Conservation (phyloP, 2,113 vertebrate genomes). For the Larimichthys polyactis region DNA sequence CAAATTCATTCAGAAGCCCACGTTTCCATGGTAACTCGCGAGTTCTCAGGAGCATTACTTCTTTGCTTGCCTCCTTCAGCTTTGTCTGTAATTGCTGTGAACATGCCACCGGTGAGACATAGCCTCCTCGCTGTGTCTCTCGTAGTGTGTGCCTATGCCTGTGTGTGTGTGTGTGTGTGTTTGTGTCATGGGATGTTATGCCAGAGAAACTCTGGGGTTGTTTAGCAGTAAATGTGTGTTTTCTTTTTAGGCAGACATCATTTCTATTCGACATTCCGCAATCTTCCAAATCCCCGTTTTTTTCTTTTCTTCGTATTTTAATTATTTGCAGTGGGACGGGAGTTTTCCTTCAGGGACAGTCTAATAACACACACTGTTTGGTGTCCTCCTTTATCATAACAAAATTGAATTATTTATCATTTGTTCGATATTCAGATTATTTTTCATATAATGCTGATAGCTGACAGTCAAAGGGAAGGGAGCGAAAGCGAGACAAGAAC, state of each 20-base stretch:
- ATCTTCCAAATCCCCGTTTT: constrained; percentile 29
- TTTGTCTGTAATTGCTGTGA: constrained; percentile 81
- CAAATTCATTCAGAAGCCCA: constrained; percentile 83
- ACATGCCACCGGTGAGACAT: constrained; percentile 69
- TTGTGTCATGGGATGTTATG: constrained; percentile 45
- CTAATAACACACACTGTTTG: constrained; percentile 9
- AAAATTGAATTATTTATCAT: constrained; percentile 22
- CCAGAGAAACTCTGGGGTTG: constrained; percentile 35
- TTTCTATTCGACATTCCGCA: constrained; percentile 40
- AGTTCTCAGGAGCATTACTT: constrained; percentile 80
- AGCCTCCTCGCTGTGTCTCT: constrained; percentile 44
- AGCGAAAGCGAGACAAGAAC: neutral
- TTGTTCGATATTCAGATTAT: neutral
- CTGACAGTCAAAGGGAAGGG: neutral
- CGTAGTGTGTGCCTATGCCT: constrained; percentile 9
- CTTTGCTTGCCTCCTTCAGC: constrained; percentile 70
- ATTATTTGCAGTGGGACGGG: constrained; percentile 1
- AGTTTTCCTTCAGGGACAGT: constrained; percentile 7
- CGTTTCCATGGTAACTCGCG: constrained; percentile 82
- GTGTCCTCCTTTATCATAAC: neutral
- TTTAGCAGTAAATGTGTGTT: constrained; percentile 40
- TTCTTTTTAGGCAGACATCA: constrained; percentile 23
- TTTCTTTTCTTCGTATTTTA: constrained; percentile 29
- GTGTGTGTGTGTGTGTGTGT: constrained; percentile 8
- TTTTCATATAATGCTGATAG: neutral